Base-by-base conservation (phyloP, 2,888 invertebrate genomes). In the Ormyrus nitidulus region DNA sequence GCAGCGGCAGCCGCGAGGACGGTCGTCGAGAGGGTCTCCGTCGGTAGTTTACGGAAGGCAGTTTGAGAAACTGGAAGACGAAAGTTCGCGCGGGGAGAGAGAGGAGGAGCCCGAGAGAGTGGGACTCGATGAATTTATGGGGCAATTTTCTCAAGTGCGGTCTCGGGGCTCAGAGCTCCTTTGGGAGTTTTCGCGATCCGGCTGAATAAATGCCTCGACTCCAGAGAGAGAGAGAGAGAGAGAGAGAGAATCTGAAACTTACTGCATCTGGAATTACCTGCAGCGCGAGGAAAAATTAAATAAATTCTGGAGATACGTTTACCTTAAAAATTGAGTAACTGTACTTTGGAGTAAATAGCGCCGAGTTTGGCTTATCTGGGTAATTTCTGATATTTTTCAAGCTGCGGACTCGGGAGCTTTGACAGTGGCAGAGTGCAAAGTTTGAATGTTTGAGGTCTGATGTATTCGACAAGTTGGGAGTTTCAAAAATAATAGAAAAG, bases 121-220 rank as follows among this genome's bases (percentile, higher is more conserved):
- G 59, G 7, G 13, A 51, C 69, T 46, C 74, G 77, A 83, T 83
- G 74, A 84, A 85, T 85, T 84, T 83, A 83, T 83, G 83, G 81
- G 64, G 80, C 74, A 82, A 85, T 83, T 80, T 82, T 81, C 75
- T 78, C 77, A 61, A 75, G 76, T 71, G 75, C 68, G 51, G 51
- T 34, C 7, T 4, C 44, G 46, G 13, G 62, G 10, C 46, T 10
- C 34, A 34, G 9, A n/a, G 5, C 56, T 56, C 77, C 69, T 70
- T 54, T 19, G 34, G 54, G 70, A 62, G 49, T 76, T 46, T 34
- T 65, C 58, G 19, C 70, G 70, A 34, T 5, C 5, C 54, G 54
- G 46, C 7, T 48, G 62, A 48, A 49, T 11, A 7, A 48, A 7
- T 11, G 61, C n/a, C 7, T 46, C 6, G 68, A 11, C 2, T 34